These are phyloP conservation scores for Clunio marinus DNA, from an alignment of 2,888 invertebrate genomes.

Conservation along the genomic window DNA sequence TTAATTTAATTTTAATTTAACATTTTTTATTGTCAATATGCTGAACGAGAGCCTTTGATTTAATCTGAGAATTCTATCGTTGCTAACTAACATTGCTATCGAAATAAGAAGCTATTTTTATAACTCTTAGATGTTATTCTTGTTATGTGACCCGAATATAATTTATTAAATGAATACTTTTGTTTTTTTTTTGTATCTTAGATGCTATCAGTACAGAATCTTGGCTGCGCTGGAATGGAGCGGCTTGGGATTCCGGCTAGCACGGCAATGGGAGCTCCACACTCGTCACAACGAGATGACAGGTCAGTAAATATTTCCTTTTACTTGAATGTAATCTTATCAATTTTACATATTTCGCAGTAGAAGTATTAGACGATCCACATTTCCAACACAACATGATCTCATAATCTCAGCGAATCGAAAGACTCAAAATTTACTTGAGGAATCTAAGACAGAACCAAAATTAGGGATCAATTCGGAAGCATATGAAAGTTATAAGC, in stretches of 20 bases:
- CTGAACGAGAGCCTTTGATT: too few relatives aligned
- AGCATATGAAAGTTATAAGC: conserved; percentile 48
- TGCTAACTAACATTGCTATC: too few relatives aligned
- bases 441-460: conserved; percentile 49
- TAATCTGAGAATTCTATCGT: too few relatives aligned
- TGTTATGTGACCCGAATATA: not conserved
- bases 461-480: conserved; percentile 55
- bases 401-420: conserved; percentile 31
- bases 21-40: too few relatives aligned
- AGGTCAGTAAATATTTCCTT: conserved; percentile 49
- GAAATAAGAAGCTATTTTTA: too few relatives aligned
- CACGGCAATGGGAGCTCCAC: conserved; percentile 53
- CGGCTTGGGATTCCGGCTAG: conserved; percentile 56
- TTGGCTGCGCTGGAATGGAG: conserved; percentile 69
- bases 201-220: conserved; percentile 70
- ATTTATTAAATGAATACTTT: conserved; percentile 1
- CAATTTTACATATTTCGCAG: too few relatives aligned
- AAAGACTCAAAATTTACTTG: conserved; percentile 14
- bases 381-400: conserved; percentile 38
- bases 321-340: conserved; percentile 19
- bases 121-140: not conserved
- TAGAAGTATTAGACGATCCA: conserved; percentile 36
- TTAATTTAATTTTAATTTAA: too few relatives aligned
- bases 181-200: conserved; percentile 57
- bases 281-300: conserved; percentile 46